phyloP scores from a whole-genome alignment of 2,113 vertebrate species.

The Globicephala melas region DNA sequence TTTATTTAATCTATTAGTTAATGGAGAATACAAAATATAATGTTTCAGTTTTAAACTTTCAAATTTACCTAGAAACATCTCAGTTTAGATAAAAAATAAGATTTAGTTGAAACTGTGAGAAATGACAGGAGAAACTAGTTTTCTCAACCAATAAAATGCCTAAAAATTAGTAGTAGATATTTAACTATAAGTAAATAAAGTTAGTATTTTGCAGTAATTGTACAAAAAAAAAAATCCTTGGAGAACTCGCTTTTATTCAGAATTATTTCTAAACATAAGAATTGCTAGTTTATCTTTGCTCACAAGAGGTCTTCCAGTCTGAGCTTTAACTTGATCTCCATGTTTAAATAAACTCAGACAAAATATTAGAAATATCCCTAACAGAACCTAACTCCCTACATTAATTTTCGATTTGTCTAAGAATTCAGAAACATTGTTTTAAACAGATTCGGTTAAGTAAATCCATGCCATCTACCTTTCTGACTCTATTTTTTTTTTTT shows the following conservation, averaged over 20 bases:
- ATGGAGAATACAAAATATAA: background rate
- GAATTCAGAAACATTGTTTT: constrained; percentile 45
- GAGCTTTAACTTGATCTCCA: constrained; percentile 70
- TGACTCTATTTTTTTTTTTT: background rate
- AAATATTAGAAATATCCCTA: constrained; percentile 75
- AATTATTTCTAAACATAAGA: background rate
- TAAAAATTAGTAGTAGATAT: background rate
- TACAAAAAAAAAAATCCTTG: background rate
- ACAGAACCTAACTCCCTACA: constrained; percentile 61
- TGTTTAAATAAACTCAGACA: constrained; percentile 75
- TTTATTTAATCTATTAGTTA: background rate
- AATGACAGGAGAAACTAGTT: background rate
- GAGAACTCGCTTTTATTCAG: background rate
- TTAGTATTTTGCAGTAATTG: background rate
- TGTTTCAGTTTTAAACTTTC: constrained; percentile 36
- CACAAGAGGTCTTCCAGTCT: constrained; percentile 46
- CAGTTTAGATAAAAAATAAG: background rate
- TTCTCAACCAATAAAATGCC: background rate
- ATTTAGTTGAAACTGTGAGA: constrained; percentile 7
- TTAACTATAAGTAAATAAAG: background rate
- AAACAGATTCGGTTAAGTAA: constrained; percentile 64
- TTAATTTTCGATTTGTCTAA: constrained; percentile 74
- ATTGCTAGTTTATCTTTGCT: constrained; percentile 1
- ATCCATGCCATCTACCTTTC: constrained; percentile 74
- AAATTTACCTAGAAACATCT: background rate